Conservation (phyloP, 2,797 vertebrate species). For the Clarias pachynema region DNA sequence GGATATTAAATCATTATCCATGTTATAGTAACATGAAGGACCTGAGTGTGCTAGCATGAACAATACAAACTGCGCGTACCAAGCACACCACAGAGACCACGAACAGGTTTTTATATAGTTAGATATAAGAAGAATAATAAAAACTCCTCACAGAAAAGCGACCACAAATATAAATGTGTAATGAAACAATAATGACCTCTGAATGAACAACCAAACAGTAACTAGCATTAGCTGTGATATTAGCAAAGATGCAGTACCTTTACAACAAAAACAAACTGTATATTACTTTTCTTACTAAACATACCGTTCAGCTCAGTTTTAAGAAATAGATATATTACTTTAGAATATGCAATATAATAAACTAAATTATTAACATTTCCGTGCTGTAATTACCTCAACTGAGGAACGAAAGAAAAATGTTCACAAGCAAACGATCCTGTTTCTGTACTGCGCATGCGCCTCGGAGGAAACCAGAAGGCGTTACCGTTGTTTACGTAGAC, state of each 20-base stretch:
- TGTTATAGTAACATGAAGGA: neutral
- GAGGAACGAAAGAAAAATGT: neutral
- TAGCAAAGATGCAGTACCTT: neutral
- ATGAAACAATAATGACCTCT: neutral
- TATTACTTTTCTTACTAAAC: neutral
- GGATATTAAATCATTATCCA: neutral
- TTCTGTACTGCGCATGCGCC: neutral
- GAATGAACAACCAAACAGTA: neutral
- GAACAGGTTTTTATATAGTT: no score
- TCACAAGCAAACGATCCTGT: neutral
- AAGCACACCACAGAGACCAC: no score
- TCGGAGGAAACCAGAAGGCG: neutral
- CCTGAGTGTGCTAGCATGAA: neutral
- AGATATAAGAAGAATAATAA: neutral
- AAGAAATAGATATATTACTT: neutral
- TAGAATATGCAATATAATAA: neutral
- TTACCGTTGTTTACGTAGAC: no score
- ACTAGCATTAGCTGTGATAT: neutral
- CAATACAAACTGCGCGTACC: no score
- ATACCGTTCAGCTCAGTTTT: no score
- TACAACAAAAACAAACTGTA: neutral
- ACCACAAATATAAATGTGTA: neutral
- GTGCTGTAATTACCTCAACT: neutral
- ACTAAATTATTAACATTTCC: neutral
- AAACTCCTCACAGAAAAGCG: neutral